A percentile compares a stretch with the other conserved stretches of the same genome.
phyloP scores from a whole-genome alignment of 2,888 invertebrate species.

The Drosophila nigricruria region DNA sequence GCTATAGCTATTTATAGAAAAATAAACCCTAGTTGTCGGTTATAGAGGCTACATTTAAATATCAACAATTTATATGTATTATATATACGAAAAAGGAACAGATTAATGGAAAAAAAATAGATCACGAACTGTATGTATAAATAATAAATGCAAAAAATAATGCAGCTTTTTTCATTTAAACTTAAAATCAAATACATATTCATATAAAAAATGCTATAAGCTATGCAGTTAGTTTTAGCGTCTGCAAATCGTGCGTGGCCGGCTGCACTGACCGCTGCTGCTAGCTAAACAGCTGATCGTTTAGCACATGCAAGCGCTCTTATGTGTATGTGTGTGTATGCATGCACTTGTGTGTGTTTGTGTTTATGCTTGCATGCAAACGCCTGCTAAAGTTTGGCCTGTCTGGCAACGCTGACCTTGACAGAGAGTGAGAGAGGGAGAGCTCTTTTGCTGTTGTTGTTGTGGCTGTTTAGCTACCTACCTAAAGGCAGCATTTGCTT shows the following conservation, averaged over 20 bases:
- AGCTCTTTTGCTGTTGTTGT: background rate
- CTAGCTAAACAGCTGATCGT: conserved; percentile 35
- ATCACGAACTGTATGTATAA: background rate
- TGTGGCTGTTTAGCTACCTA: conserved; percentile 1
- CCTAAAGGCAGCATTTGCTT: conserved; percentile 8
- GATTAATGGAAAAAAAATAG: background rate
- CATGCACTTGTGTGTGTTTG: background rate
- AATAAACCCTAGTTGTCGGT: too few relatives aligned
- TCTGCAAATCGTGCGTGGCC: background rate
- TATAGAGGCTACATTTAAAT: too few relatives aligned
- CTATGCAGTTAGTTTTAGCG: background rate
- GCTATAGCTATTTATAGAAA: too few relatives aligned
- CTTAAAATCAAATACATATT: background rate
- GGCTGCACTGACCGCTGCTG: conserved; percentile 9
- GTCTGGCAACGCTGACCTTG: conserved; percentile 56
- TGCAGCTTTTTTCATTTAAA: background rate
- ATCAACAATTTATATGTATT: too few relatives aligned
- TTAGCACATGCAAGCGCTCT: background rate
- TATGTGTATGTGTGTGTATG: background rate
- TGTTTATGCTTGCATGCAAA: background rate
- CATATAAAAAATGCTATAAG: background rate
- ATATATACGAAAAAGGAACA: too few relatives aligned
- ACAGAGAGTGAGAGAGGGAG: background rate
- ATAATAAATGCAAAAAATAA: background rate
- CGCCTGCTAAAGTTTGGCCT: conserved; percentile 18